These are phyloP conservation scores for Pangasianodon hypophthalmus DNA, from an alignment of 2,113 vertebrate species.

Conservation along the genomic window DNA sequence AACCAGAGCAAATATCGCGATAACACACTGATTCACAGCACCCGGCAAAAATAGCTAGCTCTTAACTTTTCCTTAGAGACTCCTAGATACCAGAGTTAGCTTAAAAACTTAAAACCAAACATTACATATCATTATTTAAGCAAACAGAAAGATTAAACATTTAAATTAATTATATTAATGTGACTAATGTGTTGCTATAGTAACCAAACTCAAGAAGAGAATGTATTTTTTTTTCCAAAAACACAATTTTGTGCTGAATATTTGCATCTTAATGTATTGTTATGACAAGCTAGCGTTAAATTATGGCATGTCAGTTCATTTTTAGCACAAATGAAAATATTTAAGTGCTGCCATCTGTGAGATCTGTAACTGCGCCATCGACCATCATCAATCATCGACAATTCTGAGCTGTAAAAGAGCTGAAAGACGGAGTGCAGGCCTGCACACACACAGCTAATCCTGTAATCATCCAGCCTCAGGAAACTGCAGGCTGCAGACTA, in stretches of 20 bases:
- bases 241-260: neutral
- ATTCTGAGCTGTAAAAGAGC: neutral
- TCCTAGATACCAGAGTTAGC: neutral
- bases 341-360: neutral
- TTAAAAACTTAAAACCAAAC: neutral
- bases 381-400: neutral
- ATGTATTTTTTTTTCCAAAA: neutral
- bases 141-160: neutral
- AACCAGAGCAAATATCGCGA: neutral
- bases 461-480: neutral
- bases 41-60: neutral
- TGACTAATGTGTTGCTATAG: neutral
- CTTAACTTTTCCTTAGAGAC: neutral
- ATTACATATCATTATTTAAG: neutral
- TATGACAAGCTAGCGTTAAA: neutral
- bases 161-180: neutral
- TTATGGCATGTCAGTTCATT: neutral
- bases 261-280: neutral
- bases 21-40: neutral
- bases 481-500: neutral
- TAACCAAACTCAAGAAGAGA: neutral
- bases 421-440: neutral
- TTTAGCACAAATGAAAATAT: neutral
- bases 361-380: neutral
- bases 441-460: neutral